Conservation (phyloP, 2,888 invertebrate species). For the Cosmia pyralina region DNA sequence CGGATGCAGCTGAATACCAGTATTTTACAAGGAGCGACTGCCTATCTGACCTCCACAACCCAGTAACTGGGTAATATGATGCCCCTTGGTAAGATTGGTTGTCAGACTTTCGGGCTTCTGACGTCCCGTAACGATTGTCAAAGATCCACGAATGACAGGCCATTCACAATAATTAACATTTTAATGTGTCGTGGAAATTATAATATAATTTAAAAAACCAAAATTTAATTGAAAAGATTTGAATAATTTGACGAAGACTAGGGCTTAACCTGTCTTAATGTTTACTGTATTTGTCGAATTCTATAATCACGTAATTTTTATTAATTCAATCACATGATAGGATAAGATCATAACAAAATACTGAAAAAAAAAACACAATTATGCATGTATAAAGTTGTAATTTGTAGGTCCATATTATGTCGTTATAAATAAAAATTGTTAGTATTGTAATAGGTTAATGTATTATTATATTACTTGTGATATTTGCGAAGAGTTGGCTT, state of each 20-base stretch:
- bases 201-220: neutral
- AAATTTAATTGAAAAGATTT: neutral
- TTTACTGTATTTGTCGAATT: conserved; percentile 19
- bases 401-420: conserved; percentile 22
- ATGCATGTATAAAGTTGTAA: conserved; percentile 26
- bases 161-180: neutral
- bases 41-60: too few species aligned
- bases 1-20: too few species aligned
- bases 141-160: too few species aligned
- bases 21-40: too few species aligned
- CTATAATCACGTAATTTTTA: neutral
- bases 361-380: conserved; percentile 5
- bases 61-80: too few species aligned
- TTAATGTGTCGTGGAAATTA: neutral
- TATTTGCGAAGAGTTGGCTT: conserved; percentile 24
- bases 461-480: conserved; percentile 30
- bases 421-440: conserved; percentile 42
- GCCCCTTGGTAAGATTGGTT: too few species aligned
- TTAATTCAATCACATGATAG: neutral
- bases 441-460: conserved; percentile 38
- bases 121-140: too few species aligned
- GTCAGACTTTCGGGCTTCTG: too few species aligned
- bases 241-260: conserved; percentile 35
- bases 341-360: conserved; percentile 24
- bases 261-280: conserved; percentile 13